Conservation (phyloP, 2,888 invertebrate species). For the Ptychoptera albimana region DNA sequence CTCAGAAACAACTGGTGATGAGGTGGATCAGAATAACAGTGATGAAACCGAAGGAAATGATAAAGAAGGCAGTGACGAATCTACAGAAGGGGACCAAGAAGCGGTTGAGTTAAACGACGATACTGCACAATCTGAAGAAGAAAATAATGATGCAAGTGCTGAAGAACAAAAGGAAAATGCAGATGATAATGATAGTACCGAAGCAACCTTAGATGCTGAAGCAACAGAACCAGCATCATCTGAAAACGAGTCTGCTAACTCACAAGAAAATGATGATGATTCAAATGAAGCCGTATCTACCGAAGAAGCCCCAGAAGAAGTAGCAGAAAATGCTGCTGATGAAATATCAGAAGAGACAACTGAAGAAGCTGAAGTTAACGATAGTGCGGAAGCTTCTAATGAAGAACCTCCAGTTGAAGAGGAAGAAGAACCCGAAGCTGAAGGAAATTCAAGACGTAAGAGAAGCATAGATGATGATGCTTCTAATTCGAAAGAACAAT, state of each 20-base stretch:
- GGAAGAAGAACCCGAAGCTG: constrained; percentile 13
- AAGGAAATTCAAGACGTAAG: constrained; percentile 12
- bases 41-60: neutral
- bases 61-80: constrained; percentile 10
- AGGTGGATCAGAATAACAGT: neutral
- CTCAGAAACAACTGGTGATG: neutral
- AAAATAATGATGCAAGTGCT: constrained; percentile 17
- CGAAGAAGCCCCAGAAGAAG: constrained; percentile 11
- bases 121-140: constrained; percentile 18
- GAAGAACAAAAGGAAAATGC: constrained; percentile 16
- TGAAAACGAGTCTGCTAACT: constrained; percentile 16
- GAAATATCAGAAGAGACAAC: constrained; percentile 13
- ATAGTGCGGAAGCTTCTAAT: constrained; percentile 9
- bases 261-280: constrained; percentile 10
- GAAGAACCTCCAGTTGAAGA: constrained; percentile 22
- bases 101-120: constrained; percentile 10
- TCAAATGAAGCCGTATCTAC: constrained; percentile 15
- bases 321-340: constrained; percentile 9
- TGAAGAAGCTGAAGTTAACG: constrained; percentile 9
- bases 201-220: constrained; percentile 7
- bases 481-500: constrained; percentile 15
- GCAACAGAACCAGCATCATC: constrained; percentile 10
- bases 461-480: constrained; percentile 23
- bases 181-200: constrained; percentile 11
- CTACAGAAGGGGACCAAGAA: constrained; percentile 10